Percentiles rank a stretch among this genome's conserved stretches.
These are phyloP conservation scores for Hirudo medicinalis DNA, from an alignment of 1,140 invertebrate genomes.

Conservation along the genomic window DNA sequence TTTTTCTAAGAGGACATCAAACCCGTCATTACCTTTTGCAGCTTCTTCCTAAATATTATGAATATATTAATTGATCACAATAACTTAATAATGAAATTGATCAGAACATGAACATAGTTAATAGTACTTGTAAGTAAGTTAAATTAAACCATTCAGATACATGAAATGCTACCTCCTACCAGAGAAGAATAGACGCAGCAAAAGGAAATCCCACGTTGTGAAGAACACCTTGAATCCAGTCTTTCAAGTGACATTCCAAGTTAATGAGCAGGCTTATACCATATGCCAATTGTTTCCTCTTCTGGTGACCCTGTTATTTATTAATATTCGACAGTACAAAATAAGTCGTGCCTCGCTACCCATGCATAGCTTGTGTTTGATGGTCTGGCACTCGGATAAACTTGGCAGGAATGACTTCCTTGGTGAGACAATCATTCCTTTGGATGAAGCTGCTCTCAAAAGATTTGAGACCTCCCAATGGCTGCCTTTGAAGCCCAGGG, in stretches of 20 bases:
- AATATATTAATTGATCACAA: too few relatives aligned
- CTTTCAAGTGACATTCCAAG: constrained; percentile 74
- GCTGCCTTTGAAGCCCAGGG: too few relatives aligned
- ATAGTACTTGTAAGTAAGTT: too few relatives aligned
- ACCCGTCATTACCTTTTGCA: neutral
- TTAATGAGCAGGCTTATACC: constrained; percentile 18
- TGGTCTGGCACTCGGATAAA: constrained; percentile 88
- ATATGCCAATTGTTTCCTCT: too few relatives aligned
- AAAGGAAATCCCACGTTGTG: constrained; percentile 90
- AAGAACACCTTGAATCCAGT: constrained; percentile 86
- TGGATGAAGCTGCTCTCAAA: constrained; percentile 33
- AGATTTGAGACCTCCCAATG: too few relatives aligned
- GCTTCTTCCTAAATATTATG: too few relatives aligned
- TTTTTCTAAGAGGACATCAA: neutral
- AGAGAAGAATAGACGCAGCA: constrained; percentile 86
- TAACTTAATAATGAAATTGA: too few relatives aligned
- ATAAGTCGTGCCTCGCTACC: too few relatives aligned
- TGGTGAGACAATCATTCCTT: constrained; percentile 72
- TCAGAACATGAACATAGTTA: too few relatives aligned
- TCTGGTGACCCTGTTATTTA: too few relatives aligned
- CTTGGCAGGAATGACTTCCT: constrained; percentile 87
- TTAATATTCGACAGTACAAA: too few relatives aligned
- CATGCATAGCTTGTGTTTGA: constrained; percentile 56
- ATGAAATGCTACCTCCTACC: constrained; percentile 85
- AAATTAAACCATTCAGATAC: constrained; percentile 44